Evolutionary conservation across 2,888 invertebrate genomes (phyloP), one percentile per base, ranked within the genome.

Genomic region (Catocala nupta): DNA sequence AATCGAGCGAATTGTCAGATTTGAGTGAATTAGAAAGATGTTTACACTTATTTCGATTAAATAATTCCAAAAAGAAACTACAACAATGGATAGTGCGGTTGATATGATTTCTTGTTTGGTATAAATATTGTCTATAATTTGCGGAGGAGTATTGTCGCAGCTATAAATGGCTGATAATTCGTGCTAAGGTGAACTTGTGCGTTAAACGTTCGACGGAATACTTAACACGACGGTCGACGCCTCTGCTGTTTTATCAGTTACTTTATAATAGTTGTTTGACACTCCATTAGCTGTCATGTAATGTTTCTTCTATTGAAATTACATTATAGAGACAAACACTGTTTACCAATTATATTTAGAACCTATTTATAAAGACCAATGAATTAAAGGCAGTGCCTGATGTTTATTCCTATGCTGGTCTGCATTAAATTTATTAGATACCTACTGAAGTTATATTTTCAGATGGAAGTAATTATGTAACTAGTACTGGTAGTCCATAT

Each of bases 161-260:
- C 81, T 82, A 78, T 84, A 86, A 80, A 86, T 78, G 82, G 81
- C 70, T 77, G 81, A 81, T 83, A 75, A 77, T 85, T 87, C 80
- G 83, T 88, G 88, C 84, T 89, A 89, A 90, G 89, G 88, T 86
- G 81, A 88, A 85, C 87, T 78, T 83, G 87, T 88, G 79, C 78
- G 78, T 78, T 80, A 80, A 85, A 77, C 74, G 77, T 45, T 67
- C 70, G 64, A 81, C 73, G 75, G 78, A 81, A 84, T 84, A 81
- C 81, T 78, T 80, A 82, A 78, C 71, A 78, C 62, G 70, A 86
- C 89, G 87, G 88, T 88, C 62, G 70, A 86, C 89, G 87, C 88
- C 88, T 87, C 84, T 84, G 86, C 87, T 65, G 45, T 52, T 77
- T 70, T 66, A 62, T 59, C 49, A 59, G 50, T 47, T 44, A 44